These are phyloP conservation scores for Drosophila subobscura DNA, from an alignment of 1,140 invertebrate species.

Conservation along the genomic window DNA sequence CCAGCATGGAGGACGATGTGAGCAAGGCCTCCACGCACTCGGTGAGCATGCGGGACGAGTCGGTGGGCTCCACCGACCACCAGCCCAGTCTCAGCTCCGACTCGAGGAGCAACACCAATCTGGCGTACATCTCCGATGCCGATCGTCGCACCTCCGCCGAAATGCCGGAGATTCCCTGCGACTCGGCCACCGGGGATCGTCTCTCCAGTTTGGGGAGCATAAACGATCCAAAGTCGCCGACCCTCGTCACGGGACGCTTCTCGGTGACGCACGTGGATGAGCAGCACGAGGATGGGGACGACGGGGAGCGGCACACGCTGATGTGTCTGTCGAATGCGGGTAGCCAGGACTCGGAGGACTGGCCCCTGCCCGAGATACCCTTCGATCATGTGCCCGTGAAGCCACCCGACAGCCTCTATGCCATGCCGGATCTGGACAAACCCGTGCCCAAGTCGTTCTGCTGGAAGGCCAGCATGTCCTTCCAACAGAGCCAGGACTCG, in stretches of 20 bases:
- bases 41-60: constrained; percentile 92
- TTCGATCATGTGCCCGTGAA: constrained; percentile 81
- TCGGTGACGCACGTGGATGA: constrained; percentile 82
- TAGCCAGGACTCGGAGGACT: constrained; percentile 89
- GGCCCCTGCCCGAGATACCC: constrained; percentile 88
- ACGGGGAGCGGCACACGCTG: constrained; percentile 69
- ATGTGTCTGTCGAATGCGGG: constrained; percentile 83
- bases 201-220: constrained; percentile 78
- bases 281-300: constrained; percentile 66
- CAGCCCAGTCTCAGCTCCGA: constrained; percentile 93
- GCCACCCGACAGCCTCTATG: constrained; percentile 69
- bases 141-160: constrained; percentile 91
- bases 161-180: constrained; percentile 91
- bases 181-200: constrained; percentile 85
- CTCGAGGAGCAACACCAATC: constrained; percentile 88
- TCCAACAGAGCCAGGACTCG: constrained; percentile 85
- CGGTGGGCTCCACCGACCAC: constrained; percentile 91
- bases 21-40: constrained; percentile 91
- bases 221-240: constrained; percentile 84
- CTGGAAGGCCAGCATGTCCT: constrained; percentile 77
- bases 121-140: constrained; percentile 89
- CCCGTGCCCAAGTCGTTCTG: constrained; percentile 82
- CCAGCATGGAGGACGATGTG: constrained; percentile 91
- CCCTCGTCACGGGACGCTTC: constrained; percentile 79
- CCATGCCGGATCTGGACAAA: constrained; percentile 78